Conservation (phyloP, 2,888 invertebrate genomes). For the Dryobotodes eremita region DNA sequence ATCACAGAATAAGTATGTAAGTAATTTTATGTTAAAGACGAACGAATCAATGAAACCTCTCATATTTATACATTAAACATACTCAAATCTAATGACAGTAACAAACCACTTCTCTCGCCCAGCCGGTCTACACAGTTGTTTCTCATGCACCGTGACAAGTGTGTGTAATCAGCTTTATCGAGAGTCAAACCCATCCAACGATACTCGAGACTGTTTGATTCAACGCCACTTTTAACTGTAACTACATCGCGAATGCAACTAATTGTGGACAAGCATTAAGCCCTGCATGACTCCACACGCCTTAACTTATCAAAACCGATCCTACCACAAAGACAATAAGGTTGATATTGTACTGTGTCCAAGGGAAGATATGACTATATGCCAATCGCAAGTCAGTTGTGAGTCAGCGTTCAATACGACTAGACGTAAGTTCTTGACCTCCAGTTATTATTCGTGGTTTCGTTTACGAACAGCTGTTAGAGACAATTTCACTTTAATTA, state of each 20-base stretch:
- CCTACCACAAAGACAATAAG: slow-evolving; percentile 44
- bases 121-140: slow-evolving; percentile 24
- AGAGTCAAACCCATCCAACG: slow-evolving; percentile 54
- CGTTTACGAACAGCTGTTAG: slow-evolving; percentile 72
- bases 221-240: slow-evolving; percentile 71
- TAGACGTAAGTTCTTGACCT: slow-evolving; percentile 86
- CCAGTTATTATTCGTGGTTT: slow-evolving; percentile 74
- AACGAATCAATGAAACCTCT: background rate
- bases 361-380: slow-evolving; percentile 61
- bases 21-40: background rate
- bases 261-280: slow-evolving; percentile 66
- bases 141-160: slow-evolving; percentile 54
- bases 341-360: slow-evolving; percentile 30
- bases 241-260: slow-evolving; percentile 73
- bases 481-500: slow-evolving; percentile 58
- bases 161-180: slow-evolving; percentile 54
- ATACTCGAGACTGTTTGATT: slow-evolving; percentile 53
- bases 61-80: slow-evolving; percentile 5
- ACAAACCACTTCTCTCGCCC: slow-evolving; percentile 28
- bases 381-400: slow-evolving; percentile 55
- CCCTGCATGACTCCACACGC: slow-evolving; percentile 48
- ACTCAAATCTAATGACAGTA: slow-evolving; percentile 31
- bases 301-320: slow-evolving; percentile 40
- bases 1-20: background rate
- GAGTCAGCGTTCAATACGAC: slow-evolving; percentile 85